A percentile compares a stretch with the other conserved stretches of the same genome.
Conservation (phyloP, 2,888 invertebrate species). For the Euplexia lucipara region DNA sequence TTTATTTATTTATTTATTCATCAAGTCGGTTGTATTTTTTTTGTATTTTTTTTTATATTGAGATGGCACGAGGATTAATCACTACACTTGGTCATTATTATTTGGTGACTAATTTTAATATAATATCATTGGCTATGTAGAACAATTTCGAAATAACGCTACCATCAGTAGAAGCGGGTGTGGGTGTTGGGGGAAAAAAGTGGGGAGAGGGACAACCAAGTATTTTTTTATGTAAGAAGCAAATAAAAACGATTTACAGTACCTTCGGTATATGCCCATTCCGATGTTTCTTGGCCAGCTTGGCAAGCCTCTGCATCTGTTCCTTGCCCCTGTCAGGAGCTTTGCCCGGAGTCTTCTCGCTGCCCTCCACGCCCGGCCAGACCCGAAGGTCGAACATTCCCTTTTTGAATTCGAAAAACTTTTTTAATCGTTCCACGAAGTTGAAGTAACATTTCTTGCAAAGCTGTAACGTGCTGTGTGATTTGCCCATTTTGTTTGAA, state of each 20-base stretch:
- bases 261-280: conserved; percentile 98
- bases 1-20: no score
- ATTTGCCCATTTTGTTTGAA: conserved; percentile 73
- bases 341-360: conserved; percentile 95
- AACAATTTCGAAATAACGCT: no score
- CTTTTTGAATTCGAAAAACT: conserved; percentile 77
- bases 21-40: no score
- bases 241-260: conserved; percentile 60
- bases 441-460: conserved; percentile 71
- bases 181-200: no score
- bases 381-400: conserved; percentile 97
- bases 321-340: conserved; percentile 95
- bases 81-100: no score
- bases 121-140: no score
- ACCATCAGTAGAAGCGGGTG: no score
- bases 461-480: conserved; percentile 68
- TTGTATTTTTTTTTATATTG: no score
- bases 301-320: conserved; percentile 96
- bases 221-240: no score
- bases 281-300: conserved; percentile 97
- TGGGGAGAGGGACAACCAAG: no score
- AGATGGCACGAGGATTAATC: no score
- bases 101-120: no score
- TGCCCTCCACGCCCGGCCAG: conserved; percentile 97
- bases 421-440: conserved; percentile 69